Conservation (phyloP, 2,797 vertebrate genomes). For the Ceryle rudis region DNA sequence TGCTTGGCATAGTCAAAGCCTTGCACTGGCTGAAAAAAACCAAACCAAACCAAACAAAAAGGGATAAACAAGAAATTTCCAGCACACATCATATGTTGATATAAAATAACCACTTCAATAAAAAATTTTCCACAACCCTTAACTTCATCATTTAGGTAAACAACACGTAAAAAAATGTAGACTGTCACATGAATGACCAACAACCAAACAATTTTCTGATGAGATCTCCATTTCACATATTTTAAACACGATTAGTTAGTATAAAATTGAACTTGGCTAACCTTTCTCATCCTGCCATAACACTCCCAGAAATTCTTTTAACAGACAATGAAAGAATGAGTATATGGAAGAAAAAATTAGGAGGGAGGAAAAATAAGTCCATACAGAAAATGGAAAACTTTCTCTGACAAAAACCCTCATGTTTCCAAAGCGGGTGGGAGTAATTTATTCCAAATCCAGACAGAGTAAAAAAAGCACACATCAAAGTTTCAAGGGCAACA, state of each 20-base stretch:
- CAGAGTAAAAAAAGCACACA: not conserved
- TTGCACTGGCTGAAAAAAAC: constrained; percentile 89
- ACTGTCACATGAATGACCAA: not conserved
- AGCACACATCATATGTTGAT: not conserved
- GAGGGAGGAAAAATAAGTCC: not conserved
- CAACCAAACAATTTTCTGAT: not conserved
- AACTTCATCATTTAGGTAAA: not conserved
- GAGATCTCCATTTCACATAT: not conserved
- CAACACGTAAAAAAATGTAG: not conserved
- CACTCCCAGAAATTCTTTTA: not conserved
- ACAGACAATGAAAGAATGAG: not conserved
- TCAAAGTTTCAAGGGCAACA: not conserved
- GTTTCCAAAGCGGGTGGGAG: not conserved
- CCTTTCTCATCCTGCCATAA: not conserved
- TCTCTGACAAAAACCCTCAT: not conserved
- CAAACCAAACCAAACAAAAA: too few species aligned
- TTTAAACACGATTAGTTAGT: not conserved
- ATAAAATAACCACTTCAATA: not conserved
- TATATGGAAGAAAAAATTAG: not conserved
- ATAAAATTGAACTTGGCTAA: not conserved
- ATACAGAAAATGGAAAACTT: not conserved
- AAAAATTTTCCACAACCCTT: not conserved
- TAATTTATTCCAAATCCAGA: constrained; percentile 15
- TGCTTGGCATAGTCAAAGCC: constrained; percentile 99
- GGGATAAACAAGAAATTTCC: not conserved